Conservation (phyloP, 53 echinoderm and acorn worm genomes). For the Mesocentrotus franciscanus region DNA sequence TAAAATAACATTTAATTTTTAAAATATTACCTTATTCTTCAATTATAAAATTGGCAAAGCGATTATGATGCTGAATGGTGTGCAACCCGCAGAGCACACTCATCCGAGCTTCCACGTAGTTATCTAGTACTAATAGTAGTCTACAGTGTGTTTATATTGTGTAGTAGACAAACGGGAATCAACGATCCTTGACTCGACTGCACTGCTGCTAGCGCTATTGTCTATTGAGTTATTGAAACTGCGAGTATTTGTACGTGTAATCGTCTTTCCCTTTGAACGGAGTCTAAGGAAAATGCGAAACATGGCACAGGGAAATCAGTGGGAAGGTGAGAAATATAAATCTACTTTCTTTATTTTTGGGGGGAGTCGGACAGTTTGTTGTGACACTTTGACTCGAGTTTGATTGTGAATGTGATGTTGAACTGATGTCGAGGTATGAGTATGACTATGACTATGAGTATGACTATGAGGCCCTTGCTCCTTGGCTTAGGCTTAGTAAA, state of each 20-base stretch:
- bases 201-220: background rate
- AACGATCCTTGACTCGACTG: background rate
- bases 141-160: too few species aligned
- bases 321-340: conserved; percentile 84
- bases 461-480: too few species aligned
- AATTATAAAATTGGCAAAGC: background rate
- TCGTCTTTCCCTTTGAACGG: background rate
- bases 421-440: too few species aligned
- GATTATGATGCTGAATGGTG: background rate
- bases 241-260: background rate
- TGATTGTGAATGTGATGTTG: too few species aligned
- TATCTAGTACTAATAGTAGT: too few species aligned
- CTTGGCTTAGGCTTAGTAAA: too few species aligned
- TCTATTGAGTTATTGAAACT: background rate
- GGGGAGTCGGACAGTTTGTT: too few species aligned
- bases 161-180: background rate
- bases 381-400: too few species aligned
- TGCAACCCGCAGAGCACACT: background rate
- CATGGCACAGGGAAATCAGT: conserved; percentile 93
- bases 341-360: too few species aligned
- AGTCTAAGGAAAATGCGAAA: conserved; percentile 60
- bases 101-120: background rate
- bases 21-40: background rate
- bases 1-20: background rate
- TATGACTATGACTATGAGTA: too few species aligned